Conservation (phyloP, 1,140 invertebrate species). For the Calycopis cecrops region DNA sequence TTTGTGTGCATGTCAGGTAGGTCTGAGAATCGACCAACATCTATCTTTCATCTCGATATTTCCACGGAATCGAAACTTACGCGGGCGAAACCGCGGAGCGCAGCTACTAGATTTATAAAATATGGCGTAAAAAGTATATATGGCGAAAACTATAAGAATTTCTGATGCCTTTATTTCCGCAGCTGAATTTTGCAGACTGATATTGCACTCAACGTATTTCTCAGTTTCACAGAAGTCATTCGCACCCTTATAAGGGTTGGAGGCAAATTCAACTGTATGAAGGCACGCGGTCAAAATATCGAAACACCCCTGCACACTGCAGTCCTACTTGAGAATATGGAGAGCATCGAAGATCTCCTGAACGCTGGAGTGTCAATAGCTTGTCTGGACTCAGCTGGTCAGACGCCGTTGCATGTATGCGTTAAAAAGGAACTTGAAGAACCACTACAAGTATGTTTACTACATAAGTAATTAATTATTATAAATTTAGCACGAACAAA, state of each 20-base stretch:
- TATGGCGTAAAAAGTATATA: too few species aligned
- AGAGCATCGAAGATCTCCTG: constrained; percentile 74
- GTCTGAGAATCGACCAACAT: too few species aligned
- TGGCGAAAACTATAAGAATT: too few species aligned
- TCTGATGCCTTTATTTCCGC: too few species aligned
- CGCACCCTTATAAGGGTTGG: constrained; percentile 54
- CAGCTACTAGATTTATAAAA: too few species aligned
- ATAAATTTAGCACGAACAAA: not conserved
- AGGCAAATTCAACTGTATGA: constrained; percentile 49
- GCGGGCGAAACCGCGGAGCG: too few species aligned
- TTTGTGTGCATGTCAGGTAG: too few species aligned
- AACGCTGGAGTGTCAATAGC: constrained; percentile 70
- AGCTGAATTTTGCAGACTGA: too few species aligned
- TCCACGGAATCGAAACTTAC: too few species aligned
- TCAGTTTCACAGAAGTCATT: constrained; percentile 54
- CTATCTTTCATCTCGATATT: too few species aligned
- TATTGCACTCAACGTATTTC: constrained; percentile 7
- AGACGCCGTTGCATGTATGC: constrained; percentile 78
- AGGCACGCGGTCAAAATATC: constrained; percentile 30
- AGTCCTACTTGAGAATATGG: constrained; percentile 71
- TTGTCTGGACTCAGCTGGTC: constrained; percentile 74
- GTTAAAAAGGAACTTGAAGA: constrained; percentile 68
- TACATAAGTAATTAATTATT: not conserved
- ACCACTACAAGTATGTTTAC: constrained; percentile 45
- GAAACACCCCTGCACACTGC: constrained; percentile 78